phyloP scores from a whole-genome alignment of 1,140 invertebrate genomes.

The Zaprionus inermis region DNA sequence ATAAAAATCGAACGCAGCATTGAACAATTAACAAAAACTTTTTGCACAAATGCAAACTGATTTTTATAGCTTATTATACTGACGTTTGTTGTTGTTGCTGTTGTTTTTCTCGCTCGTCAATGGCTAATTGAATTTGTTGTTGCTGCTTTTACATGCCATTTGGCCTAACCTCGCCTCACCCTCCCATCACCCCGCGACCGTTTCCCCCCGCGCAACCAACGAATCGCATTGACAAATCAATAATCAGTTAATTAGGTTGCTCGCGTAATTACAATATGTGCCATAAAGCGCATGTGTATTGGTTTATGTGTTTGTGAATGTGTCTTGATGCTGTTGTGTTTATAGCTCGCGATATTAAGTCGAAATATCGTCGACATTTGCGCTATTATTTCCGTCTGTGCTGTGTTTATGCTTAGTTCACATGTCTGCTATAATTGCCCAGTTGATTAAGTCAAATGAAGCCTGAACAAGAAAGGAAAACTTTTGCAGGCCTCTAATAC shows the following conservation, averaged over 20 bases:
- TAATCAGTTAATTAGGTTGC: slow-evolving; percentile 10
- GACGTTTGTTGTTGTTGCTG: slow-evolving; percentile 14
- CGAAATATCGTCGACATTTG: neutral
- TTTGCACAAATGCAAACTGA: slow-evolving; percentile 49
- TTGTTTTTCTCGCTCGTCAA: slow-evolving; percentile 47
- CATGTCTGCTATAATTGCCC: neutral
- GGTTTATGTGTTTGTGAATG: neutral
- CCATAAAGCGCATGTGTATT: neutral
- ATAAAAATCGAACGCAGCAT: slow-evolving; percentile 69
- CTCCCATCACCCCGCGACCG: neutral
- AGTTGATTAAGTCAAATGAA: neutral
- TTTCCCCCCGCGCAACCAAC: neutral
- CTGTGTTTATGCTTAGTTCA: neutral
- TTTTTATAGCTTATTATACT: slow-evolving; percentile 55
- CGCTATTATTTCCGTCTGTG: neutral
- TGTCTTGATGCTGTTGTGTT: too few relatives aligned
- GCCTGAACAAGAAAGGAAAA: neutral
- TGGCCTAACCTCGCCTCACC: neutral
- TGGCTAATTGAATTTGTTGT: slow-evolving; percentile 73
- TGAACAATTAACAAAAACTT: slow-evolving; percentile 68
- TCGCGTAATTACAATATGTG: neutral
- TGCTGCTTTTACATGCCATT: slow-evolving; percentile 39
- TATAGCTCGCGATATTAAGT: neutral
- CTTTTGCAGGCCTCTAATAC: neutral
- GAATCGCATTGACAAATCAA: slow-evolving; percentile 50